Conservation (phyloP, 2,113 vertebrate species). For the Sylvia atricapilla region DNA sequence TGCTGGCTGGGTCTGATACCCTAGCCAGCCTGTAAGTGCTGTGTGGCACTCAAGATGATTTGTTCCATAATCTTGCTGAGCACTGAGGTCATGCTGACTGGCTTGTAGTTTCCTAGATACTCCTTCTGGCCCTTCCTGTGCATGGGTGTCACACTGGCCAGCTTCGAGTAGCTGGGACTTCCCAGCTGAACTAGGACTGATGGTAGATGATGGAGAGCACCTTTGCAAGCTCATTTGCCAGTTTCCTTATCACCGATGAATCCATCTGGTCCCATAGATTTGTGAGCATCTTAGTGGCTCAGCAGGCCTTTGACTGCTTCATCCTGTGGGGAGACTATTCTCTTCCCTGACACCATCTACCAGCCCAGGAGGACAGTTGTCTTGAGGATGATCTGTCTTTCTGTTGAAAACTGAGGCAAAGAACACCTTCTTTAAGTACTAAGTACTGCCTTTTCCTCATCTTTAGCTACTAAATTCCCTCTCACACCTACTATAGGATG, state of each 20-base stretch:
- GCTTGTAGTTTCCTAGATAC: background rate
- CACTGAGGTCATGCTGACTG: too few relatives aligned
- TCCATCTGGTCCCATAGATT: background rate
- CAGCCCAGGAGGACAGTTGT: background rate
- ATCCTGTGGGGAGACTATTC: rapidly evolving
- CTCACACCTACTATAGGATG: too few relatives aligned
- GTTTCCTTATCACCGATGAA: background rate
- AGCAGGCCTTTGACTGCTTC: background rate
- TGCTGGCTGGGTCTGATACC: background rate
- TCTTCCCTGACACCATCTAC: background rate
- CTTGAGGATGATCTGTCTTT: background rate
- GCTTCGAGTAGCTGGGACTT: background rate
- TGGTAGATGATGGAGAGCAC: too few relatives aligned
- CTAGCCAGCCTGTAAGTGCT: background rate
- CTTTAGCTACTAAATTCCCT: background rate
- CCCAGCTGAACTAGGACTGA: background rate
- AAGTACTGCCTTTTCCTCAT: background rate
- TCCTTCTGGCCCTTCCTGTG: background rate
- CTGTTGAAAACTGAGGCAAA: background rate
- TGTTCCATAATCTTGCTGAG: background rate
- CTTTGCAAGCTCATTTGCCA: background rate
- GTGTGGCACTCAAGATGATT: background rate
- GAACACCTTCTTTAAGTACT: too few relatives aligned
- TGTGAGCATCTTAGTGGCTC: background rate
- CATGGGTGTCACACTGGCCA: rapidly evolving